Percentiles rank a stretch among this genome's conserved stretches.
Conservation (phyloP, 1,140 invertebrate genomes). For the Drosophila fuyamai region DNA sequence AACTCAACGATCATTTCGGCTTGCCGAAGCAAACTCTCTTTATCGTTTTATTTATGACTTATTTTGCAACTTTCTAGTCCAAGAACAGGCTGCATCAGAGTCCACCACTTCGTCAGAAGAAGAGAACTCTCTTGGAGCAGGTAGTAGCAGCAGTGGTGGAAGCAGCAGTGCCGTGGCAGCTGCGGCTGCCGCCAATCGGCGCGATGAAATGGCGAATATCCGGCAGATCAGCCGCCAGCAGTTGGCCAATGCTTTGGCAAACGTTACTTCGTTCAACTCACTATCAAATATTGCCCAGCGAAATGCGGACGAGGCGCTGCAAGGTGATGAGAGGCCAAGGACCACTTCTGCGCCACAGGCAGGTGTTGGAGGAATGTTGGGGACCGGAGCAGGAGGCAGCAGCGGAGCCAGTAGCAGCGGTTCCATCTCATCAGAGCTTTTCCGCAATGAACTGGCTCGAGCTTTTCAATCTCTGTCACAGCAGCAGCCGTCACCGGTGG, state of each 20-base stretch:
- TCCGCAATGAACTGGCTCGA: constrained; percentile 69
- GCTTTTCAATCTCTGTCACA: constrained; percentile 67
- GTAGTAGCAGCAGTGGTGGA: constrained; percentile 73
- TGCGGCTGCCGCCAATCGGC: constrained; percentile 50
- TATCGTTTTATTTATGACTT: too few species aligned
- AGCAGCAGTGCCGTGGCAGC: constrained; percentile 59
- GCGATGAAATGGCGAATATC: constrained; percentile 72
- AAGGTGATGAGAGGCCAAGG: constrained; percentile 44
- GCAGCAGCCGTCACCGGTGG: constrained; percentile 32
- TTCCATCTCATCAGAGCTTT: constrained; percentile 58
- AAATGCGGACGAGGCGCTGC: constrained; percentile 61
- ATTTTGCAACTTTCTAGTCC: constrained; percentile 34
- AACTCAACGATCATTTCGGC: too few species aligned
- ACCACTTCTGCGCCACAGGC: constrained; percentile 22
- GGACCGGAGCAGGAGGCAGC: constrained; percentile 19
- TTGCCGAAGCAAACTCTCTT: not conserved
- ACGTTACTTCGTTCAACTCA: constrained; percentile 77
- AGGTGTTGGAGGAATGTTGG: not conserved
- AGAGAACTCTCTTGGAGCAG: constrained; percentile 76
- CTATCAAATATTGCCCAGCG: constrained; percentile 79
- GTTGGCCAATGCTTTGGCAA: constrained; percentile 70
- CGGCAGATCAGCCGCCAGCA: constrained; percentile 82
- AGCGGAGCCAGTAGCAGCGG: constrained; percentile 29
- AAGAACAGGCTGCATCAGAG: constrained; percentile 79
- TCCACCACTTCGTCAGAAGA: constrained; percentile 80